A percentile compares a stretch with the other conserved stretches of the same genome.
Conservation (phyloP, 2,113 vertebrate genomes). For the Calypte anna region DNA sequence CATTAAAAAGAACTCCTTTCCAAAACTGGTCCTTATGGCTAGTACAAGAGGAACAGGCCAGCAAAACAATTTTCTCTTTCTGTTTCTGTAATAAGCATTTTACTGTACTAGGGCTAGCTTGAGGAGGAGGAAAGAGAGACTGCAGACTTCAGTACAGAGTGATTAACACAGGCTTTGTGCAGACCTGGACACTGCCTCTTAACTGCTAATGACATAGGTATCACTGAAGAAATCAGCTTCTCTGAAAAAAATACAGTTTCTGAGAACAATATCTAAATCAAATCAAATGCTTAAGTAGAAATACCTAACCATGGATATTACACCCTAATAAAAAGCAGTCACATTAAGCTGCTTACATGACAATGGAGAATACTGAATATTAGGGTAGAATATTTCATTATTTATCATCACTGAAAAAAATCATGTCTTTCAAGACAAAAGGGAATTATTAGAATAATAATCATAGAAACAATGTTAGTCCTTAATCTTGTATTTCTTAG, state of each 20-base stretch:
- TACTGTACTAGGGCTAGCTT: not conserved
- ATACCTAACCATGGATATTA: not conserved
- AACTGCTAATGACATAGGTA: not conserved
- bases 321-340: not conserved
- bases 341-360: not conserved
- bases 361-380: not conserved
- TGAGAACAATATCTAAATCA: not conserved
- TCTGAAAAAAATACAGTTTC: not conserved
- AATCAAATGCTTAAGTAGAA: not conserved
- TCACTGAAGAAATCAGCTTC: not conserved
- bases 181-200: not conserved
- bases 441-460: not conserved
- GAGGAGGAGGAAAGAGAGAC: not conserved
- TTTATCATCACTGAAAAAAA: not conserved
- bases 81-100: not conserved
- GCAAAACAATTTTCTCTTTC: not conserved
- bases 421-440: not conserved
- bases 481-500: not conserved
- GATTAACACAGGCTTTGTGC: not conserved
- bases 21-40: not conserved
- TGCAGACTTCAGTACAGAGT: not conserved
- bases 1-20: not conserved
- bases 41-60: not conserved
- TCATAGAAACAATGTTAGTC: not conserved
- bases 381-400: not conserved